Evolutionary conservation across 1,140 invertebrate genomes (phyloP), one percentile per base, ranked within the genome.

Genomic region (Aphelinus atriplicis): DNA sequence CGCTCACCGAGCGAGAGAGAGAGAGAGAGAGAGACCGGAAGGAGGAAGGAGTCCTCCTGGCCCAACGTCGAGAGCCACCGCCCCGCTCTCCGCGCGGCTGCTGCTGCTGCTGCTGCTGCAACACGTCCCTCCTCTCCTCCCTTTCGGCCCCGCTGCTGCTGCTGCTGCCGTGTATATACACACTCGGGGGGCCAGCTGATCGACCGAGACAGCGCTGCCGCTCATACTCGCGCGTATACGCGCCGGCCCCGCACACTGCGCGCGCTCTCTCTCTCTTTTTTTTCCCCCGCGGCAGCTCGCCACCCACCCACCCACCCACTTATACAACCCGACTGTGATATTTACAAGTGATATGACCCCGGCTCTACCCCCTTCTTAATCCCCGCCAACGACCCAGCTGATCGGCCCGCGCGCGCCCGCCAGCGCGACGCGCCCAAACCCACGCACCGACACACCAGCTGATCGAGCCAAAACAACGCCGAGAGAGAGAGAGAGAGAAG

Each of bases 311-410:
- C 26, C 26, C 26, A 26, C 26, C 26, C 26, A 26, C 26, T 26
- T 26, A 26, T 26, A 26, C 58, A 60, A 57, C 73, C 78, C 68
- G 70, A 78, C 80, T 81, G 80, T 81, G 80, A 81, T 81, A 80
- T 72, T 79, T 68, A 57, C 56, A 71, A 75, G 79, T 80, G 79
- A 80, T 79, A 80, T 63, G 75, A 42, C 43, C 7, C 62, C 46
- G 4, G 51, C 47, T 4, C 47, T 26, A 26, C 26, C 1, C 45
- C 3, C 48, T 51, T 63, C 46, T 48, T 48, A 1, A 0, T 47
- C 61, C 3, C 48, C 48, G 1, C 7, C 63, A 26, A 26, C 26
- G 26, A 26, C 26, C 26, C 26, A 26, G 26, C 26, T 26, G 26
- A 26, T 26, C 26, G 26, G 26, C 26, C 26, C 26, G 26, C 26